Percentiles rank a stretch among this genome's conserved stretches.
These are phyloP conservation scores for Syrphus vitripennis DNA, from an alignment of 2,888 invertebrate species.

Conservation along the genomic window DNA sequence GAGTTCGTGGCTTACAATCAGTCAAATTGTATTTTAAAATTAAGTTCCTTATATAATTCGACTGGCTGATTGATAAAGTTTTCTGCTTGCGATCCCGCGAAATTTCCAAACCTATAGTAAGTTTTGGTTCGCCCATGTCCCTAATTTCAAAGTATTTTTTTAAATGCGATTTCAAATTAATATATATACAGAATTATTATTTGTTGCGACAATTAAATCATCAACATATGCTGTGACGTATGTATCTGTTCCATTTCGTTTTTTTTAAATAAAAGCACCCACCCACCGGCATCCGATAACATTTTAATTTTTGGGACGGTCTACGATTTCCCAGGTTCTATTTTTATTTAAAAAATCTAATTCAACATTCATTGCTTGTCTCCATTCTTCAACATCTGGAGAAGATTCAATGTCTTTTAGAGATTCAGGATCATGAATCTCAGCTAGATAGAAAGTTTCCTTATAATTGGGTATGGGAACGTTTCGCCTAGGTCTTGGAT, in stretches of 20 bases:
- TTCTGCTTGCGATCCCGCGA: not conserved
- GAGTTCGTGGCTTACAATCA: not conserved
- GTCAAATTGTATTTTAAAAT: not conserved
- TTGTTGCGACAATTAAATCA: not conserved
- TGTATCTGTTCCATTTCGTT: not conserved
- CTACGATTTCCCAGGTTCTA: too few relatives aligned
- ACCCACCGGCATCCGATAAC: too few relatives aligned
- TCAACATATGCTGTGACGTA: not conserved
- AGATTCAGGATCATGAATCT: too few relatives aligned
- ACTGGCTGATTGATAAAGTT: not conserved
- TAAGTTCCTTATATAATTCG: not conserved
- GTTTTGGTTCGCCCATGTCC: not conserved
- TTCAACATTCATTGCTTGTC: not conserved
- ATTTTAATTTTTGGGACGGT: too few relatives aligned
- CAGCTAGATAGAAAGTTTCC: too few relatives aligned
- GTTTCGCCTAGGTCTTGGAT: too few relatives aligned
- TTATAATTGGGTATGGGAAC: too few relatives aligned
- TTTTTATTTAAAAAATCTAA: too few relatives aligned
- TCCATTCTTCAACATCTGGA: too few relatives aligned
- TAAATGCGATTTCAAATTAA: constrained; percentile 7
- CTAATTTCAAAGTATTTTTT: constrained; percentile 1
- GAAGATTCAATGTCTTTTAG: not conserved
- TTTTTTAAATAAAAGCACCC: not conserved
- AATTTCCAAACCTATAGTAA: too few relatives aligned
- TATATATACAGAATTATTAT: not conserved